phyloP scores from a whole-genome alignment of 1,140 invertebrate genomes.

The Rhyacophila brunnea region DNA sequence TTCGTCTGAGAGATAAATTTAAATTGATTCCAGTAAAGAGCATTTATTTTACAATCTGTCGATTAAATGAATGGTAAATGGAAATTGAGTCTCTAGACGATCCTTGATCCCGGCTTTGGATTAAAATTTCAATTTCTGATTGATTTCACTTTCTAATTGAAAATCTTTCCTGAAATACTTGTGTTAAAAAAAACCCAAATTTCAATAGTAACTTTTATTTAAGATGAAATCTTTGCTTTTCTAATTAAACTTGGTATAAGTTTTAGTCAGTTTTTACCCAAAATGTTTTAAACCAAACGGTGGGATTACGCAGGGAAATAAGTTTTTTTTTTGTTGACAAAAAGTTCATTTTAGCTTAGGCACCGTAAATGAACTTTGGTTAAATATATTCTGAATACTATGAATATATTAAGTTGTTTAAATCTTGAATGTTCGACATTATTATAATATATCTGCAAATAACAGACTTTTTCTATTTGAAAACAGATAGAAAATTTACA shows the following conservation, averaged over 20 bases:
- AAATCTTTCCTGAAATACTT: slow-evolving; percentile 3
- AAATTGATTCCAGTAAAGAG: no score
- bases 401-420: neutral
- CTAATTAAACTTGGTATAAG: slow-evolving; percentile 30
- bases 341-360: neutral
- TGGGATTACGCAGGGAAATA: neutral
- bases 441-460: no score
- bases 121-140: slow-evolving; percentile 26
- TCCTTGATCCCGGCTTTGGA: neutral
- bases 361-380: neutral
- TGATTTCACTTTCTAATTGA: slow-evolving; percentile 24
- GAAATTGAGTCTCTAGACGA: no score
- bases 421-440: neutral
- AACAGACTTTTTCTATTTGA: no score
- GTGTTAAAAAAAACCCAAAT: neutral
- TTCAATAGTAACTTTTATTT: slow-evolving; percentile 6
- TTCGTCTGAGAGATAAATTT: no score
- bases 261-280: slow-evolving; percentile 7
- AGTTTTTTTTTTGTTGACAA: slow-evolving; percentile 1
- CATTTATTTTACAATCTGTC: no score
- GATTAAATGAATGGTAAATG: no score
- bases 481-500: no score
- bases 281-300: neutral
- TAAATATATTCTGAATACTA: neutral
- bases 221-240: slow-evolving; percentile 20